These are phyloP conservation scores for Octodon degus DNA, from an alignment of 2,113 vertebrate genomes.

Conservation along the genomic window DNA sequence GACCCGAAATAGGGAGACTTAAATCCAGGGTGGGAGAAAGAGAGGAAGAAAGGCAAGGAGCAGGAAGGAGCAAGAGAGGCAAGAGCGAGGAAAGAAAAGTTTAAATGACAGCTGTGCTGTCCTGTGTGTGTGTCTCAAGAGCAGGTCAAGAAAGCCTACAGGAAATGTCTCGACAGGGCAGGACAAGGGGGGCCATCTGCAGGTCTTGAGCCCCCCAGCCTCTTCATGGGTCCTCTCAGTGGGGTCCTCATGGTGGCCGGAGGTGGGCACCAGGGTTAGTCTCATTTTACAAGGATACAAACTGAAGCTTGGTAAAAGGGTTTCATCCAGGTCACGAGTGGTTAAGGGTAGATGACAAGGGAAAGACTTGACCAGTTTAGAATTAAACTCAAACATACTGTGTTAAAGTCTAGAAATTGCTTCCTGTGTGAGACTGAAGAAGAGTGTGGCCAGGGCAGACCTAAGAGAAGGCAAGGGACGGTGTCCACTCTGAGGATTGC, in stretches of 20 bases:
- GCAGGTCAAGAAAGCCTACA: accelerated
- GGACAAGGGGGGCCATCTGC: neutral
- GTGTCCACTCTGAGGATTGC: accelerated
- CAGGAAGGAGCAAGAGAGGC: neutral
- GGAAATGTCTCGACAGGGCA: neutral
- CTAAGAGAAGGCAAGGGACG: neutral
- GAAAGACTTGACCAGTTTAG: neutral
- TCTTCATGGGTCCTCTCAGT: accelerated
- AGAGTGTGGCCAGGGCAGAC: accelerated
- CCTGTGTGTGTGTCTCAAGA: slow-evolving; percentile 57
- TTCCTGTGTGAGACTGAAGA: neutral
- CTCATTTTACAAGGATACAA: slow-evolving; percentile 50
- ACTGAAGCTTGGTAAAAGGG: neutral
- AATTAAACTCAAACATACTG: neutral
- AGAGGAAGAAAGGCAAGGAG: slow-evolving; percentile 20
- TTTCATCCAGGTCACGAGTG: neutral
- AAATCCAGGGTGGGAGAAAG: slow-evolving; percentile 72
- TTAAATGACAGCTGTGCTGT: neutral
- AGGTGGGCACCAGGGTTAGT: accelerated
- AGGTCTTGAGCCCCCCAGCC: neutral
- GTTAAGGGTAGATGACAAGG: neutral
- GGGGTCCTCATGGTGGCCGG: neutral
- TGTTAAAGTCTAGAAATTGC: neutral
- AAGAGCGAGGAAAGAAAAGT: neutral
- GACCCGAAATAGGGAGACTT: slow-evolving; percentile 82